Evolutionary conservation across 2,797 vertebrate genomes (phyloP).

Genomic region (Acrossocheilus fasciatus): DNA sequence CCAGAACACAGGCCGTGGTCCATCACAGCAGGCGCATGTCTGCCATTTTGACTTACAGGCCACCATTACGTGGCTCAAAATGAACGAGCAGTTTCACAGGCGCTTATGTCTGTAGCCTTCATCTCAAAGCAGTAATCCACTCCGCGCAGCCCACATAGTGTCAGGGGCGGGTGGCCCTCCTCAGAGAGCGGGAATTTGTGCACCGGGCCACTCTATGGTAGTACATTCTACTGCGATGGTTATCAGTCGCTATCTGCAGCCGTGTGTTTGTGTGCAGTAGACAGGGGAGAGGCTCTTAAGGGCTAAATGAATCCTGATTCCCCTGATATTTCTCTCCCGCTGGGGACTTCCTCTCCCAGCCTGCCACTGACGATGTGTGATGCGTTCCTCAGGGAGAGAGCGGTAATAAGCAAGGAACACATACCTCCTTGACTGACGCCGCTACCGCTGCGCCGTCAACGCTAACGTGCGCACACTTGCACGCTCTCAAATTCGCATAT

Average conservation of each 20-base stretch:
- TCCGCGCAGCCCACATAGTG: slow-evolving; percentile 23
- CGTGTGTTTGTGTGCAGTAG: slow-evolving; percentile 55
- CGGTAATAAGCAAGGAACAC: slow-evolving; percentile 65
- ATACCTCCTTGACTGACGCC: slow-evolving; percentile 62
- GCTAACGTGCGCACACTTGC: slow-evolving; percentile 2
- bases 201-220: slow-evolving; percentile 42
- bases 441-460: not conserved
- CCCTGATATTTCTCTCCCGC: slow-evolving; percentile 78
- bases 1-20: slow-evolving; percentile 1
- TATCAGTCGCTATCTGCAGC: slow-evolving; percentile 60
- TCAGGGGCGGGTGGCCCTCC: slow-evolving; percentile 31
- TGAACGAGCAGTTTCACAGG: slow-evolving; percentile 23
- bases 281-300: slow-evolving; percentile 72
- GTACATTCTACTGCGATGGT: slow-evolving; percentile 46
- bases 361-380: slow-evolving; percentile 78
- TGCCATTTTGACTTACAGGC: slow-evolving; percentile 51
- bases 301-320: slow-evolving; percentile 84
- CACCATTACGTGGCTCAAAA: slow-evolving; percentile 38
- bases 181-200: slow-evolving; percentile 47
- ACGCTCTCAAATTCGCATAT: not conserved
- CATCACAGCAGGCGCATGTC: not conserved
- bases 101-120: slow-evolving; percentile 27
- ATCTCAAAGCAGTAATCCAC: slow-evolving; percentile 47
- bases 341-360: slow-evolving; percentile 77
- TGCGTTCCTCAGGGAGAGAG: slow-evolving; percentile 74